phyloP scores from a whole-genome alignment of 1,140 invertebrate genomes.

The Drosophila arawakana region DNA sequence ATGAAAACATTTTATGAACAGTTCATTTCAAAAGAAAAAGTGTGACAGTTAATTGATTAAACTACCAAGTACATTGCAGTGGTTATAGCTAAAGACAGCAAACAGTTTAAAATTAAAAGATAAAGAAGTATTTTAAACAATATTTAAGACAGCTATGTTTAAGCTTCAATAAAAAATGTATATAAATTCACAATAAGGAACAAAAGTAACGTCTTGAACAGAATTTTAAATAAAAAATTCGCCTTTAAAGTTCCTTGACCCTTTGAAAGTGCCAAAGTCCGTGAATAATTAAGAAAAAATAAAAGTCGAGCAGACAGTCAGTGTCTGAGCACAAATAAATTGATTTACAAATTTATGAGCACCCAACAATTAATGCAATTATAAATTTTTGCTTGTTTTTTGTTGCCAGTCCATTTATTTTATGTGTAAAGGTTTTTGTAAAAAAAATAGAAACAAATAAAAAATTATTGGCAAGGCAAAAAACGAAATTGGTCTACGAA shows the following conservation, averaged over 20 bases:
- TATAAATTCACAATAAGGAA: not conserved
- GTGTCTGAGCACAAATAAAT: conserved; percentile 7
- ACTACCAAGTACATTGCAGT: not conserved
- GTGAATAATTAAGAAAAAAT: too few relatives aligned
- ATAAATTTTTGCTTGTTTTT: conserved; percentile 12
- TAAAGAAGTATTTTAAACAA: not conserved
- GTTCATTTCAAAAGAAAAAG: conserved; percentile 11
- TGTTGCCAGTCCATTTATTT: not conserved
- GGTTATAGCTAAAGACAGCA: too few relatives aligned
- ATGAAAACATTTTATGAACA: not conserved
- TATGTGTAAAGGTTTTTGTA: not conserved
- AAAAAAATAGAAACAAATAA: not conserved
- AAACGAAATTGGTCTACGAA: not conserved
- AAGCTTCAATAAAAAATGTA: too few relatives aligned
- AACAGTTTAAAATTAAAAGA: too few relatives aligned
- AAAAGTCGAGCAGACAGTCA: not conserved
- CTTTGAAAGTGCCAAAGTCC: not conserved
- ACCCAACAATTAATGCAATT: conserved; percentile 19
- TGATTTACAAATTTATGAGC: conserved; percentile 13
- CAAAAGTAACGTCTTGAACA: not conserved
- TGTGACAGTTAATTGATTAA: not conserved
- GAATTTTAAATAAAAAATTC: not conserved
- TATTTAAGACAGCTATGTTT: not conserved
- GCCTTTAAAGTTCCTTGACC: not conserved
- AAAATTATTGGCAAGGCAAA: not conserved